phyloP scores from a whole-genome alignment of 2,797 vertebrate genomes.

The Sebastes nivosus region DNA sequence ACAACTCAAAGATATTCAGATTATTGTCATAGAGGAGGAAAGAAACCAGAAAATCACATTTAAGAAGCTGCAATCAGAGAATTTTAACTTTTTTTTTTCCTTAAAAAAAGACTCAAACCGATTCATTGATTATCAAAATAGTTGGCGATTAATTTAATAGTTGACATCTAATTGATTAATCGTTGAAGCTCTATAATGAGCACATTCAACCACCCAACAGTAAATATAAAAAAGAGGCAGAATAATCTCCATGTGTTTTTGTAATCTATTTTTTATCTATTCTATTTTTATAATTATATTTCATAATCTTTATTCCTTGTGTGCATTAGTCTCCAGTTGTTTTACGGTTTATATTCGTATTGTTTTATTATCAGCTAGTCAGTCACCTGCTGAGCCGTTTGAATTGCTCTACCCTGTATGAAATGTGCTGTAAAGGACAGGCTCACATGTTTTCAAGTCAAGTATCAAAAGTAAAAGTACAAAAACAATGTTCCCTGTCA shows the following conservation, averaged over 20 bases:
- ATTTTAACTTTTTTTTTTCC: too few relatives aligned
- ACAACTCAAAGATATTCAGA: too few relatives aligned
- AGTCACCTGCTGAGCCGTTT: background rate
- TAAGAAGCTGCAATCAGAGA: too few relatives aligned
- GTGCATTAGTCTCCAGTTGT: background rate
- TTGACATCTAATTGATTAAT: too few relatives aligned
- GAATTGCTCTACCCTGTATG: background rate
- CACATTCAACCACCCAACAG: background rate
- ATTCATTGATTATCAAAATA: too few relatives aligned
- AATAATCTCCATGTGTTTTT: background rate
- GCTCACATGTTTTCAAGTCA: background rate
- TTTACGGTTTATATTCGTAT: background rate
- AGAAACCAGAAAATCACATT: too few relatives aligned
- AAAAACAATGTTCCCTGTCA: too few relatives aligned
- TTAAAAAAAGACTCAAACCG: too few relatives aligned
- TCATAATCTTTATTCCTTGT: background rate
- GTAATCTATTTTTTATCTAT: background rate
- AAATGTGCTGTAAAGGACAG: background rate
- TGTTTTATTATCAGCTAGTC: background rate
- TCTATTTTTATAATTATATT: background rate
- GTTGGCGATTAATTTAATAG: too few relatives aligned
- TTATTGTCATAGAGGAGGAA: too few relatives aligned
- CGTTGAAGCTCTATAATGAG: background rate
- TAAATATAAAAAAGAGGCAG: background rate
- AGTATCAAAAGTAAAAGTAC: background rate